Conservation (phyloP, 1,140 invertebrate genomes). For the Glossosoma conforme region DNA sequence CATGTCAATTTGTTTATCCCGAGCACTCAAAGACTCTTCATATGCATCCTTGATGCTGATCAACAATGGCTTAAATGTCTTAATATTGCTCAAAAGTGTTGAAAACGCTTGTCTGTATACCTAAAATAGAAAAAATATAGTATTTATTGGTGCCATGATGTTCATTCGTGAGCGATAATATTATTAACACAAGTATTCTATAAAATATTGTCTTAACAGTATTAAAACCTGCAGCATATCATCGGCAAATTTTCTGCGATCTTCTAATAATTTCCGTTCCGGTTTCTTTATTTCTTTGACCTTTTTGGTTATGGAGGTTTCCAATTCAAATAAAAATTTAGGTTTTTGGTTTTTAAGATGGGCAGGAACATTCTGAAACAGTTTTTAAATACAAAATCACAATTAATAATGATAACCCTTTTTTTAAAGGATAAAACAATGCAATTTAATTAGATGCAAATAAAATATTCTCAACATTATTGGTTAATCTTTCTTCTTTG, state of each 20-base stretch:
- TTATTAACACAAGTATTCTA: no score
- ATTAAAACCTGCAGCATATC: slow-evolving; percentile 36
- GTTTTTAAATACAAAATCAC: no score
- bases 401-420: no score
- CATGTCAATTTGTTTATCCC: slow-evolving; percentile 32
- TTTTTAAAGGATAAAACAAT: no score
- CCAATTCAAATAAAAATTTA: slow-evolving; percentile 40
- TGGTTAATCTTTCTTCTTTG: no score
- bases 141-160: not conserved
- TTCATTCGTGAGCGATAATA: not conserved
- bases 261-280: slow-evolving; percentile 37
- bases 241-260: slow-evolving; percentile 36
- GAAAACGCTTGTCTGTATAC: slow-evolving; percentile 41
- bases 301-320: slow-evolving; percentile 33
- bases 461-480: no score
- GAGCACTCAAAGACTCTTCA: slow-evolving; percentile 38
- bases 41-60: slow-evolving; percentile 41
- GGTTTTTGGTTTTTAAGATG: no score
- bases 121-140: slow-evolving; percentile 30
- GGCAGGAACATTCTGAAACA: no score
- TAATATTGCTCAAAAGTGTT: slow-evolving; percentile 35
- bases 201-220: no score
- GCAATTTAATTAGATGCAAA: no score
- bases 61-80: slow-evolving; percentile 39
- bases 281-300: slow-evolving; percentile 35